Evolutionary conservation across 2,888 invertebrate species (phyloP).

Genomic region (Melanostoma mellinum): DNA sequence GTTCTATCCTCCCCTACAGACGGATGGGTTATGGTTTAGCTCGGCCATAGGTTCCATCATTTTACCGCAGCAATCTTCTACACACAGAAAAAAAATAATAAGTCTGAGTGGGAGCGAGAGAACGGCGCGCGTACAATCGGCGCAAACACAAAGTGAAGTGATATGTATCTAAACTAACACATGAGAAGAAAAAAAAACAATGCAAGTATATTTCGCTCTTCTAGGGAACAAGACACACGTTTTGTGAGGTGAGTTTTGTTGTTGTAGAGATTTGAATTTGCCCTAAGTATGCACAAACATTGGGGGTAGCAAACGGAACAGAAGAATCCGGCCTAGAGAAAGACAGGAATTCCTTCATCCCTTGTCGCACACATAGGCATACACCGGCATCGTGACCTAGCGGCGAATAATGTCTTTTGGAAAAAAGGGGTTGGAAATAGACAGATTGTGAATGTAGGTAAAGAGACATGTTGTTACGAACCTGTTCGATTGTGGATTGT

Average conservation of each 20-base stretch:
- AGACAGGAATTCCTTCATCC: constrained; percentile 60
- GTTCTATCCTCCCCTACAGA: constrained; percentile 67
- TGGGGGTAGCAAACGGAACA: constrained; percentile 39
- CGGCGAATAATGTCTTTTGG: constrained; percentile 32
- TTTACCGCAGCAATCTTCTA: constrained; percentile 53
- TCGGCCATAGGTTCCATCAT: constrained; percentile 44
- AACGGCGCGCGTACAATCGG: constrained; percentile 38
- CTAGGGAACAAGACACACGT: constrained; percentile 40
- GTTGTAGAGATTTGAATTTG: constrained; percentile 13
- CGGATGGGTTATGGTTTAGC: constrained; percentile 61
- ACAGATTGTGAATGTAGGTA: constrained; percentile 11
- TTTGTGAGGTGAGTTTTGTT: constrained; percentile 29
- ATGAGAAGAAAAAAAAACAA: constrained; percentile 19
- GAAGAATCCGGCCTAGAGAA: constrained; percentile 38
- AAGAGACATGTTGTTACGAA: not conserved
- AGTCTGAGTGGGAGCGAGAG: constrained; percentile 43
- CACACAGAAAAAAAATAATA: not conserved
- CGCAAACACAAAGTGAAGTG: constrained; percentile 35
- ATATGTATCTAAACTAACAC: constrained; percentile 52
- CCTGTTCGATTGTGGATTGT: constrained; percentile 1
- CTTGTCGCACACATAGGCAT: constrained; percentile 38
- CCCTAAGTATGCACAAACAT: constrained; percentile 21
- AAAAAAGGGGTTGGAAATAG: constrained; percentile 44
- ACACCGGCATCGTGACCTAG: constrained; percentile 65
- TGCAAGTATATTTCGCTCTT: constrained; percentile 37